phyloP scores from a whole-genome alignment of 2,888 invertebrate species.

The Amblyjoppa proteus region DNA sequence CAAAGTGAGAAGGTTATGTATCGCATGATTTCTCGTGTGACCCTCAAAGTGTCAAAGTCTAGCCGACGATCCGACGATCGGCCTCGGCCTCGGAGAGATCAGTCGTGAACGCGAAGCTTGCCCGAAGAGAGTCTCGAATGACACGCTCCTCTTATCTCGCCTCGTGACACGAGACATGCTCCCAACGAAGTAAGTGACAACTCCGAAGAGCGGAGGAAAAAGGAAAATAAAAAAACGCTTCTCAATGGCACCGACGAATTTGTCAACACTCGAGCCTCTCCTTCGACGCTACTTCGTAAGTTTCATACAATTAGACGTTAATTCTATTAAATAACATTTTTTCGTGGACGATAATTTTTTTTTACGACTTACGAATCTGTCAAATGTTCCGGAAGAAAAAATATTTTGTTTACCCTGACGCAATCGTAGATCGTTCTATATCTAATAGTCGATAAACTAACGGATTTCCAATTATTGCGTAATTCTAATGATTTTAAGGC shows the following conservation, averaged over 20 bases:
- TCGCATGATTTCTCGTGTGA: conserved; percentile 13
- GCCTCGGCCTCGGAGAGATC: background rate
- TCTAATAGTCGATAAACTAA: background rate
- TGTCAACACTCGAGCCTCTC: background rate
- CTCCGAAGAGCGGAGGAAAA: background rate
- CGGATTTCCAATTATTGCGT: background rate
- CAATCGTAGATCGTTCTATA: background rate
- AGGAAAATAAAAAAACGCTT: conserved; percentile 1
- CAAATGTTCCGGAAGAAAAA: conserved; percentile 1
- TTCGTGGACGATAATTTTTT: too few relatives aligned
- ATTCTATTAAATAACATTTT: too few relatives aligned
- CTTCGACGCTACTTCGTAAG: conserved; percentile 19
- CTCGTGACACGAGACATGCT: background rate
- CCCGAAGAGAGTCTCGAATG: too few relatives aligned
- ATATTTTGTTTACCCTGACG: background rate
- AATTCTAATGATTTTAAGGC: background rate
- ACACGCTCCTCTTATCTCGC: background rate
- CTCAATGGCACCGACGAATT: conserved; percentile 32
- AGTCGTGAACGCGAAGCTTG: too few relatives aligned
- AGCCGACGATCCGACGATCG: background rate
- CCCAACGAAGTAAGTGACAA: conserved; percentile 9
- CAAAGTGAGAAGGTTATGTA: background rate
- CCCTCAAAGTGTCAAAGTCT: conserved; percentile 36
- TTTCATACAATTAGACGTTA: background rate
- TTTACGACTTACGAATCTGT: too few relatives aligned